Percentiles rank a stretch among this genome's conserved stretches.
Conservation (phyloP, 2,113 vertebrate species). For the Oxyura jamaicensis region DNA sequence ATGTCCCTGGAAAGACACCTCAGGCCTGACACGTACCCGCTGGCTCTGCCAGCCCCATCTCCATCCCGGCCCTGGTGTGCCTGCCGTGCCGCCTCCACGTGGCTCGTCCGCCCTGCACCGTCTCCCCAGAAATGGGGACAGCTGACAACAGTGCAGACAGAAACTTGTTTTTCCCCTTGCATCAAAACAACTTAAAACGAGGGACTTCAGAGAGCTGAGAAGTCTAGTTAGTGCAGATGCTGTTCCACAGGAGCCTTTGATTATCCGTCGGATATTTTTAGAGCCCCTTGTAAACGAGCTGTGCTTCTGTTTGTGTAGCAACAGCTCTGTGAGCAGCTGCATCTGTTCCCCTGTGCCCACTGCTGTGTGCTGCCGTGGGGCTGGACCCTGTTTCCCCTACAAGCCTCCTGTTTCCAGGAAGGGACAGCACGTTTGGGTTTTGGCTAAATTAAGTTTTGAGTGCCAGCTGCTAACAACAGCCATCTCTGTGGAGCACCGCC, state of each 20-base stretch:
- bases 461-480: conserved; percentile 3
- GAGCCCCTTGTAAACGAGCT: background rate
- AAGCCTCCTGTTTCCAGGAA: background rate
- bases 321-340: background rate
- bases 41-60: background rate
- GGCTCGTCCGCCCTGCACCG: background rate
- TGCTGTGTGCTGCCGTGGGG: background rate
- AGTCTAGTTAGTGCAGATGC: background rate
- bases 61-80: fast-evolving
- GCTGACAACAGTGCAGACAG: background rate
- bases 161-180: background rate
- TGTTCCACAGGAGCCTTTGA: conserved; percentile 12
- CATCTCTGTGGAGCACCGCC: background rate
- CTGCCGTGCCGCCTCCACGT: fast-evolving
- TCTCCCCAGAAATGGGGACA: fast-evolving
- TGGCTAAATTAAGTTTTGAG: background rate
- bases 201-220: background rate
- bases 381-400: background rate
- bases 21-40: background rate
- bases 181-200: conserved; percentile 25
- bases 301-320: background rate
- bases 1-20: background rate
- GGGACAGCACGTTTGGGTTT: background rate
- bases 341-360: background rate
- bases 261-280: conserved; percentile 57